Conservation (phyloP, 2,888 invertebrate genomes). For the Polymixis lichenea region DNA sequence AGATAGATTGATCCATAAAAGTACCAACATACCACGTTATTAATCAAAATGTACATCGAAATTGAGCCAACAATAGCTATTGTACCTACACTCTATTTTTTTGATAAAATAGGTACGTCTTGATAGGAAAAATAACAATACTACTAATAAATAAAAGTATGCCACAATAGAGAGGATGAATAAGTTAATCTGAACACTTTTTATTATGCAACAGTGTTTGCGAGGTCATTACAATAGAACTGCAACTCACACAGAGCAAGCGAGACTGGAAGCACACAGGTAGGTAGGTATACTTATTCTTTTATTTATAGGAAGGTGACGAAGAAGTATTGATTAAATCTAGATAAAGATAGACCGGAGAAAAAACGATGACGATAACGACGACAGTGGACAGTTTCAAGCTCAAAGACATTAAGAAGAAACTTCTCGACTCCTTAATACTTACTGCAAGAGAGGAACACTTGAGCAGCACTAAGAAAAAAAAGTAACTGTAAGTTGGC, state of each 20-base stretch:
- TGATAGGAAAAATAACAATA: conserved; percentile 38
- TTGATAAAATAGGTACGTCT: conserved; percentile 21
- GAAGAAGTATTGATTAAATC: not conserved
- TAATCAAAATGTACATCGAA: conserved; percentile 28
- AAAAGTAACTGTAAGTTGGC: not conserved
- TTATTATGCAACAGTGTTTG: conserved; percentile 31
- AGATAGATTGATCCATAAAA: not conserved
- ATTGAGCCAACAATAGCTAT: conserved; percentile 28
- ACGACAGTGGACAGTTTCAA: accelerated
- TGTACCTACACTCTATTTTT: conserved; percentile 15
- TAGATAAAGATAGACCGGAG: not conserved
- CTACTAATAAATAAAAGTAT: conserved; percentile 33
- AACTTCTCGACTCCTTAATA: not conserved
- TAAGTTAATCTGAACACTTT: conserved; percentile 34
- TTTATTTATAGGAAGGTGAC: not conserved
- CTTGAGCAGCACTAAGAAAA: not conserved
- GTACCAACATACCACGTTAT: not conserved
- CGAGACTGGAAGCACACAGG: conserved; percentile 20
- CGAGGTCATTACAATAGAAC: conserved; percentile 23
- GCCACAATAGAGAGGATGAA: conserved; percentile 21
- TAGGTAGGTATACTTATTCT: not conserved
- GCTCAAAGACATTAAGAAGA: not conserved
- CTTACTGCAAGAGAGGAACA: not conserved
- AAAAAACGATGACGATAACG: too few relatives aligned
- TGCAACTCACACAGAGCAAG: conserved; percentile 32